Evolutionary conservation across 64 coral and sea anemone species (phyloP).

Genomic region (Porites lutea): DNA sequence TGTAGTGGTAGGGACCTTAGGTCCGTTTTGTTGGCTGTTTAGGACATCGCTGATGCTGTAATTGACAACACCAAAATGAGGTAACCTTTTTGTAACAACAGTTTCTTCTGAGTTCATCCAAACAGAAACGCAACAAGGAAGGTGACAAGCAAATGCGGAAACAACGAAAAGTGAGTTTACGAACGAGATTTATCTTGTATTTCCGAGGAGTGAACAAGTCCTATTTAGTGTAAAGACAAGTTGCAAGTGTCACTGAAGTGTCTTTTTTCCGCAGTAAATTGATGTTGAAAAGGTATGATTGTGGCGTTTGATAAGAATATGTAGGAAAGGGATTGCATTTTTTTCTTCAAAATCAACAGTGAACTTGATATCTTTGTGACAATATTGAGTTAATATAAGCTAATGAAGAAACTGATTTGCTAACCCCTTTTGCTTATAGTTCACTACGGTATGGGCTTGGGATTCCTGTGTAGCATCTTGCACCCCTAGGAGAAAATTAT

Average conservation of each 20-base stretch:
- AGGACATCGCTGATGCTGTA: conserved; percentile 47
- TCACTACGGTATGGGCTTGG: too few relatives aligned
- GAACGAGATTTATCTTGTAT: conserved; percentile 26
- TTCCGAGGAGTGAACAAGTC: conserved; percentile 25
- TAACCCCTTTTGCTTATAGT: too few relatives aligned
- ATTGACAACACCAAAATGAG: conserved; percentile 18
- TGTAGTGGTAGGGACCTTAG: not conserved
- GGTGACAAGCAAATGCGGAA: conserved; percentile 20
- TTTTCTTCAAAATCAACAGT: too few relatives aligned
- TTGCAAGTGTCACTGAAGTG: too few relatives aligned
- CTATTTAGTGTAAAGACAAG: conserved; percentile 25
- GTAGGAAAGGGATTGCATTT: too few relatives aligned
- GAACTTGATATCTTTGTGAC: too few relatives aligned
- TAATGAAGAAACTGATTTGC: too few relatives aligned
- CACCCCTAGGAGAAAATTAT: too few relatives aligned
- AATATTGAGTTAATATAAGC: too few relatives aligned
- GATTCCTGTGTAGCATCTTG: too few relatives aligned
- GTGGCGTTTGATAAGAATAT: not conserved
- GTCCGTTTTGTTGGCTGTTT: conserved; percentile 28
- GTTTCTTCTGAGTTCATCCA: conserved; percentile 7
- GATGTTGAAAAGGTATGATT: conserved; percentile 5
- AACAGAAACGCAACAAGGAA: not conserved
- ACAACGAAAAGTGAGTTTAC: conserved; percentile 7
- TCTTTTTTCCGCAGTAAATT: conserved; percentile 35
- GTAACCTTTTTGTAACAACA: conserved; percentile 24